Evolutionary conservation across 2,113 vertebrate species (phyloP).

Genomic region (Pseudolaguvia tuberculata): DNA sequence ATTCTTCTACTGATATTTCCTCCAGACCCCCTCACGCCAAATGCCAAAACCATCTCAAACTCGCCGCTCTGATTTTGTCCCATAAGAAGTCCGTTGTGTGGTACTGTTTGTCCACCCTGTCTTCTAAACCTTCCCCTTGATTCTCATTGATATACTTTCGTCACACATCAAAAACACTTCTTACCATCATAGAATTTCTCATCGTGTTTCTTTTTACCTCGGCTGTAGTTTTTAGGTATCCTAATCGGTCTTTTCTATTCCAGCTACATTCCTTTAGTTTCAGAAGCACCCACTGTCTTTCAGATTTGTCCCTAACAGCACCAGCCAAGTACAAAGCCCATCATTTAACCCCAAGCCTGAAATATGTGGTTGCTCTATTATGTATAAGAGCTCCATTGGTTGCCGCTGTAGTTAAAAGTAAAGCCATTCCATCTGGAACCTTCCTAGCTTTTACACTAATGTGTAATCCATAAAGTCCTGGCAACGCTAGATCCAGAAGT

Average conservation of each 20-base stretch:
- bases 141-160: no score
- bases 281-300: not conserved
- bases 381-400: not conserved
- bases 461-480: conserved; percentile 4
- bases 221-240: not conserved
- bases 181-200: no score
- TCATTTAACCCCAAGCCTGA: not conserved
- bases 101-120: no score
- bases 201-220: not conserved
- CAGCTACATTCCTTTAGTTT: no score
- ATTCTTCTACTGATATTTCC: no score
- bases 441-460: not conserved
- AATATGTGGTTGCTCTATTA: not conserved
- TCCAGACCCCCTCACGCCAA: no score
- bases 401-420: not conserved
- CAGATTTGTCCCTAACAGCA: not conserved
- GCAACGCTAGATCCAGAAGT: not conserved
- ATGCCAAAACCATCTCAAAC: no score
- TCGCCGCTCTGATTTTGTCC: no score
- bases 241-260: not conserved
- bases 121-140: no score
- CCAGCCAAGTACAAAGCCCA: not conserved
- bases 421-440: not conserved
- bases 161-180: no score
- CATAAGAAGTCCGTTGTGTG: no score